These are phyloP conservation scores for Salticus scenicus DNA, from an alignment of 2,888 invertebrate genomes.

Conservation along the genomic window DNA sequence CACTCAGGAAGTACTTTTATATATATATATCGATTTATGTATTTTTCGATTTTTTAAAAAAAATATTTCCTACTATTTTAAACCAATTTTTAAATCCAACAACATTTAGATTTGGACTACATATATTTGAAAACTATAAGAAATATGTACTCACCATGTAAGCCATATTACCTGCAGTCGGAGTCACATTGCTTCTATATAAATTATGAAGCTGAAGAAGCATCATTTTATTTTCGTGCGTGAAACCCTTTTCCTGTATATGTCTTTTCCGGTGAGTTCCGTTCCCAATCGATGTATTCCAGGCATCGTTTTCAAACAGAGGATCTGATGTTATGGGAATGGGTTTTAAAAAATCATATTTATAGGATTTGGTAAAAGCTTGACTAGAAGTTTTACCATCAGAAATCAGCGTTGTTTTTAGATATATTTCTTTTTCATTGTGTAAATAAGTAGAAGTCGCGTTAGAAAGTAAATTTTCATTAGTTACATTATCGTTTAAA, in stretches of 20 bases:
- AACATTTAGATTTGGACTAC: too few species aligned
- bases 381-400: neutral
- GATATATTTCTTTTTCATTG: neutral
- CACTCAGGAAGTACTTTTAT: too few species aligned
- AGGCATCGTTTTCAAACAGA: neutral
- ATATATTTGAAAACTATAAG: too few species aligned
- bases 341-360: neutral
- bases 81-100: too few species aligned
- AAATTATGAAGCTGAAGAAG: constrained; percentile 43
- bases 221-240: constrained; percentile 1
- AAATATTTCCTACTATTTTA: too few species aligned
- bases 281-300: neutral
- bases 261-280: constrained; percentile 6
- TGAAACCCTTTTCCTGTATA: constrained; percentile 1
- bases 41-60: too few species aligned
- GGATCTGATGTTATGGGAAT: neutral
- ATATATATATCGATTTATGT: too few species aligned
- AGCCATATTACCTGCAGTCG: constrained; percentile 41
- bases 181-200: constrained; percentile 52
- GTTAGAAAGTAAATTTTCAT: neutral
- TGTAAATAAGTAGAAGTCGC: neutral
- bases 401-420: neutral
- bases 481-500: neutral
- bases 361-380: neutral
- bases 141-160: constrained; percentile 44